Base-by-base conservation (phyloP, 2,113 vertebrate genomes). In the Aptenodytes forsteri region DNA sequence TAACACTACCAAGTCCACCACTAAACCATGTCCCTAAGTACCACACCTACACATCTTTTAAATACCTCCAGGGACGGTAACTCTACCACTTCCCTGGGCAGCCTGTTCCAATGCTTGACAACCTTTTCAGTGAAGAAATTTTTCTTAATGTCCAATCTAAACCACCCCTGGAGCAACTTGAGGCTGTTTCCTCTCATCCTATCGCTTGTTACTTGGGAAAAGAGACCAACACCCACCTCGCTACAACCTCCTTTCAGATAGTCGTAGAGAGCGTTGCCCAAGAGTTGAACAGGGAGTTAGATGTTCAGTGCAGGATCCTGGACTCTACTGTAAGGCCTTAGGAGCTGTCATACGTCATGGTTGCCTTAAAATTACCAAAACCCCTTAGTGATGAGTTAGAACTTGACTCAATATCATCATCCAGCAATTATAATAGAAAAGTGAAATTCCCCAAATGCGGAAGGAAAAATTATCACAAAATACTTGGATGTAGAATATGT, bases 171-270 rank as follows among this genome's bases (percentile, higher is more conserved):
- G 20, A 3, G 13, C 34, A 82, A 20, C 15, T 4, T 32, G 7
- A 73, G 42, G 30, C 9, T 4, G 5, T 50, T 69, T 82, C 11
- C n/a, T 85, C 54, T 64, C 3, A 1, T 64, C 27, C 26, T 49
- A 14, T 34, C 15, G 19, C 7, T 78, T 64, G 10, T 73, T 70
- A 36, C 12, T 11, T 47, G 19, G 26, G 9, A 89, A 10, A 91
- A 89, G 36, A 59, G 32, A 66, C 25, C 6, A 1, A 55, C 1
- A 2, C 4, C 11, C 50, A 65, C 10, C 9, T 69, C 4, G 0
- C 17, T 54, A 25, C 46, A 46, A 10, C 15, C 21, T 15, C 42
- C 10, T 40, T 47, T 76, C 52, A 87, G 32, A 7, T 1, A 69
- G 14, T 16, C 44, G 12, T 36, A 55, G 54, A 59, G 23, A n/a